Conservation (phyloP, 2,797 vertebrate genomes). For the Chrysocyon brachyurus region DNA sequence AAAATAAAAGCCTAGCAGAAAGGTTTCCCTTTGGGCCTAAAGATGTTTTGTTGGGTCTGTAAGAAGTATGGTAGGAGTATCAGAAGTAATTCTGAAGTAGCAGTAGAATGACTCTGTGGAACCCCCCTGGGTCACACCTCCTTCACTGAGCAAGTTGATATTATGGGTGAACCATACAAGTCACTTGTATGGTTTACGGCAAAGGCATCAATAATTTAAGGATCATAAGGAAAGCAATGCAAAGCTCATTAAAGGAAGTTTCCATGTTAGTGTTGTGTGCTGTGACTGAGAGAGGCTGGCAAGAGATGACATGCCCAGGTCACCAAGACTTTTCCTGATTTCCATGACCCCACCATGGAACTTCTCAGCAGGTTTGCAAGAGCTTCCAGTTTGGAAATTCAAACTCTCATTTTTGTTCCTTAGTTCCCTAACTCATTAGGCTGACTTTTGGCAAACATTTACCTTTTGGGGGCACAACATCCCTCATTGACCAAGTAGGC, state of each 20-base stretch:
- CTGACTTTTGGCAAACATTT: background rate
- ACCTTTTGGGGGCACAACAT: background rate
- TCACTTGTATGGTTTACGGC: background rate
- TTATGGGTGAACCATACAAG: background rate
- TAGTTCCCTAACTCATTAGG: background rate
- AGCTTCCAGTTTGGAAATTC: background rate
- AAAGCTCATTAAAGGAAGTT: slow-evolving; percentile 29
- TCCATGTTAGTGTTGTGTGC: background rate
- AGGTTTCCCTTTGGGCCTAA: background rate
- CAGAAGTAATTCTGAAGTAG: background rate
- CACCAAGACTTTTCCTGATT: background rate
- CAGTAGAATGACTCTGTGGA: background rate
- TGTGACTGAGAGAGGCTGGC: background rate
- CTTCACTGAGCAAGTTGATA: background rate
- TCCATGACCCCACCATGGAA: background rate
- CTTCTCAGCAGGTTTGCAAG: background rate
- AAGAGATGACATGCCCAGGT: background rate
- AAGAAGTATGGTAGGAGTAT: background rate
- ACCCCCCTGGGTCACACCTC: background rate
- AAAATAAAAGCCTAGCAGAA: background rate
- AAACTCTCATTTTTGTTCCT: background rate
- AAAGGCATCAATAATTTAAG: background rate
- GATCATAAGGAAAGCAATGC: background rate
- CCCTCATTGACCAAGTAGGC: background rate
- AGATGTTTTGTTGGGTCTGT: background rate